Evolutionary conservation across 2,888 invertebrate genomes (phyloP), one percentile per base, ranked within the genome.

Genomic region (Lottia gigantea): DNA sequence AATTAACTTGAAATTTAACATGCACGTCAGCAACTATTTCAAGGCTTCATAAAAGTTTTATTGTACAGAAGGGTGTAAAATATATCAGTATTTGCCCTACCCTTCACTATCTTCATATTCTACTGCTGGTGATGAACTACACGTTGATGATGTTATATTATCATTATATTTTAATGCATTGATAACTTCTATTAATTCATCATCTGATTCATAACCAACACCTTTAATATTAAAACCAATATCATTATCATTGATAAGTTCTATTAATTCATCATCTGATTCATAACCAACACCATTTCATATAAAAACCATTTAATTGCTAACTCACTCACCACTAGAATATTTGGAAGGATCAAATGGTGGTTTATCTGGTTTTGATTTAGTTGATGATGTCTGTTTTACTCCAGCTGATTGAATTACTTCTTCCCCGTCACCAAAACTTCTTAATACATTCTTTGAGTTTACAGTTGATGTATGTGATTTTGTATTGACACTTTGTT

Each of bases 31-130:
- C 64, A 16, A 14, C 16, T 62, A 4, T 31, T 4, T 31, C 31
- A 2, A 31, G 31, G 7, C 40, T 40, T 40, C 40, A 40, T 40
- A 8, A 8, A 40, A 11, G 31, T 31, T 2, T 2, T 31, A 31
- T 6, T 31, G 31, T 31, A 31, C 31, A 31, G 31, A 31, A 31
- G 6, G n/a, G n/a, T n/a, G n/a, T n/a, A n/a, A n/a, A n/a, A n/a
- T n/a, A n/a, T n/a, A n/a, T n/a, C 31, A 31, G 31, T 31, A 31
- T 40, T 40, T 40, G 40, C 40, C 82, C 75, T 75, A 83, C 83
- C 81, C 78, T 65, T 82, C 82, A 71, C 81, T 83, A 66, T 83
- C 82, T 61, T 80, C 80, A 69, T 83, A 83, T 64, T 81, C 81
- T 25, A 75, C 76, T 7, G 73, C 71, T 63, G 72, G 71, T 46